Percentiles rank a stretch among this genome's conserved stretches.
phyloP scores from a whole-genome alignment of 30 jellyfish, hydroid and myxozoan species.

The Sanderia malayensis region DNA sequence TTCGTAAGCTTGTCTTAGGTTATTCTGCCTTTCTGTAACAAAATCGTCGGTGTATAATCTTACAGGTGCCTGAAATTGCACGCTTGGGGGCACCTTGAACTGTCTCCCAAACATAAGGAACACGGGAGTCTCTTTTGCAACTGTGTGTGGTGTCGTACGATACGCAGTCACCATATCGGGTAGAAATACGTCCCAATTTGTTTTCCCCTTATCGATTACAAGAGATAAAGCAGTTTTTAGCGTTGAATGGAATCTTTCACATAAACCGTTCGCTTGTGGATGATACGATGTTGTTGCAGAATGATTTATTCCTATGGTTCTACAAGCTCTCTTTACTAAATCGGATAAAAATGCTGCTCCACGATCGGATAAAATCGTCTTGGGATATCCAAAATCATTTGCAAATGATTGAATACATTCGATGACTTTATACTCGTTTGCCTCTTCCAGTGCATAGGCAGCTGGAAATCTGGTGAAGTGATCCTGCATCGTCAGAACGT shows the following conservation, averaged over 20 bases:
- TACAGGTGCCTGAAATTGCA: neutral
- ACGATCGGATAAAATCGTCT: neutral
- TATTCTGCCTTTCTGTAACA: neutral
- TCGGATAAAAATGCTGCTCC: neutral
- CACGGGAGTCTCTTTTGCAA: neutral
- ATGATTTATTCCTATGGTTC: no score
- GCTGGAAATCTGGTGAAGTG: neutral
- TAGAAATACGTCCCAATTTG: neutral
- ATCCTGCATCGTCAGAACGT: neutral
- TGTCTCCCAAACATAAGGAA: neutral
- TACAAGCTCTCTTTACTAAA: neutral
- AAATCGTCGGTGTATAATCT: neutral
- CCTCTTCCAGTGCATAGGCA: neutral
- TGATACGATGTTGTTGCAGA: no score
- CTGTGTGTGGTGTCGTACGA: neutral
- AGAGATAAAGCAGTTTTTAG: neutral
- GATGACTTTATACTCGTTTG: neutral
- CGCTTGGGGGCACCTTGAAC: neutral
- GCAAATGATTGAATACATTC: neutral
- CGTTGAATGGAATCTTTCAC: neutral
- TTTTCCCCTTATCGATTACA: neutral
- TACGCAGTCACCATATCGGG: neutral
- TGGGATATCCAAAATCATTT: neutral
- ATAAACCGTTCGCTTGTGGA: neutral
- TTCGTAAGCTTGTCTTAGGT: neutral